These are phyloP conservation scores for Motacilla alba DNA, from an alignment of 2,113 vertebrate genomes.

Conservation along the genomic window DNA sequence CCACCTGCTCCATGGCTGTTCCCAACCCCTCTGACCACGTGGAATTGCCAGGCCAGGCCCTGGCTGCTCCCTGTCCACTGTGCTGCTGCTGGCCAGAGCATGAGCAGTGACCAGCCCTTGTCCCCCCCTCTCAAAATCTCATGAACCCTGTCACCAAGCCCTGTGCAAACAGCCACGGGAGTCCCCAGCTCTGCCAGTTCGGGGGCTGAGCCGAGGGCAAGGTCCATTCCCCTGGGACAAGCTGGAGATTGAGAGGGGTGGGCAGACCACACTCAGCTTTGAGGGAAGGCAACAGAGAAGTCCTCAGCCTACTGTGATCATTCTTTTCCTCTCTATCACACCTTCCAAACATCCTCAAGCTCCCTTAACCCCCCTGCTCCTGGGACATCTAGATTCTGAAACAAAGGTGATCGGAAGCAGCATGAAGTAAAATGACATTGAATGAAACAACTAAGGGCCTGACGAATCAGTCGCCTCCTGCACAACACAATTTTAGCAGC, in stretches of 20 bases:
- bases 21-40: neutral
- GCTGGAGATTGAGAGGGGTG: neutral
- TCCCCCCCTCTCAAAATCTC: neutral
- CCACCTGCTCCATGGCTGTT: neutral
- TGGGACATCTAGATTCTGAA: neutral
- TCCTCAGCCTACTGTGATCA: neutral
- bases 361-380: neutral
- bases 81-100: neutral
- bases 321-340: neutral
- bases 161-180: neutral
- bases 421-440: neutral
- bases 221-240: neutral
- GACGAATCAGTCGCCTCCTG: neutral
- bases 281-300: neutral
- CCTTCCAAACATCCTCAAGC: neutral
- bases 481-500: neutral
- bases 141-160: neutral
- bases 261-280: neutral
- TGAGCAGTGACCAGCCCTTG: neutral
- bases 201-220: fast-evolving
- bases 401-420: neutral
- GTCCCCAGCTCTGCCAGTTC: neutral
- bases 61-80: neutral
- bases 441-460: neutral
- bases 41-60: neutral